Conservation (phyloP, 2,888 invertebrate genomes). For the Xestia c-nigrum region DNA sequence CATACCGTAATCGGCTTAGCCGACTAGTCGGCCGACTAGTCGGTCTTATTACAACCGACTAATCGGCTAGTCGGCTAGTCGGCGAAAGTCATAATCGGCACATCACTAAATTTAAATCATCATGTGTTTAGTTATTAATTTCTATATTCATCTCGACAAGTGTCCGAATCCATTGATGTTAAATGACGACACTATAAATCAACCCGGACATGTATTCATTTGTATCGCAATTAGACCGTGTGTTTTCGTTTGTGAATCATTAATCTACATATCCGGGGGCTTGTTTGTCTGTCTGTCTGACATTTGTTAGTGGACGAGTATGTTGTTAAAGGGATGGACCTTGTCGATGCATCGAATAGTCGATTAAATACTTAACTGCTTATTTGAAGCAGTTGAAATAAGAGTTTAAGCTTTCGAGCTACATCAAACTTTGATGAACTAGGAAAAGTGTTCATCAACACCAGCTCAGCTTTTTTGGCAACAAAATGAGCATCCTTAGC, state of each 20-base stretch:
- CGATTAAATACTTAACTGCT: neutral
- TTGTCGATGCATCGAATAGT: slow-evolving; percentile 35
- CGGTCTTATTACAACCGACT: no score
- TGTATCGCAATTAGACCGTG: slow-evolving; percentile 86
- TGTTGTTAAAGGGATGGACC: slow-evolving; percentile 45
- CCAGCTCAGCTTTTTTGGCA: neutral
- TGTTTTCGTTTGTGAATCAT: slow-evolving; percentile 82
- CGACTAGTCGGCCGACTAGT: no score
- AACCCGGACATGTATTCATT: slow-evolving; percentile 76
- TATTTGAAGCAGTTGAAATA: neutral
- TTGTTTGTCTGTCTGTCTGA: slow-evolving; percentile 78
- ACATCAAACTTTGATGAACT: neutral
- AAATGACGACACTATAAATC: slow-evolving; percentile 67
- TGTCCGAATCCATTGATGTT: slow-evolving; percentile 66
- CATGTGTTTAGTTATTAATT: slow-evolving; percentile 52
- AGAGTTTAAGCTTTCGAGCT: neutral
- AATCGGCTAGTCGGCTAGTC: no score
- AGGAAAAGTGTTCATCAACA: neutral
- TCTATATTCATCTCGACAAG: slow-evolving; percentile 49
- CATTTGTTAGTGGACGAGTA: slow-evolving; percentile 70
- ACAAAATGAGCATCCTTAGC: no score
- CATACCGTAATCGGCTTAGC: no score
- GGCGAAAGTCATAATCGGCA: no score
- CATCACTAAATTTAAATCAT: no score
- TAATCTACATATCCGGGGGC: slow-evolving; percentile 86